Conservation (phyloP, 2,888 invertebrate genomes). For the Ephialtes manifestator region DNA sequence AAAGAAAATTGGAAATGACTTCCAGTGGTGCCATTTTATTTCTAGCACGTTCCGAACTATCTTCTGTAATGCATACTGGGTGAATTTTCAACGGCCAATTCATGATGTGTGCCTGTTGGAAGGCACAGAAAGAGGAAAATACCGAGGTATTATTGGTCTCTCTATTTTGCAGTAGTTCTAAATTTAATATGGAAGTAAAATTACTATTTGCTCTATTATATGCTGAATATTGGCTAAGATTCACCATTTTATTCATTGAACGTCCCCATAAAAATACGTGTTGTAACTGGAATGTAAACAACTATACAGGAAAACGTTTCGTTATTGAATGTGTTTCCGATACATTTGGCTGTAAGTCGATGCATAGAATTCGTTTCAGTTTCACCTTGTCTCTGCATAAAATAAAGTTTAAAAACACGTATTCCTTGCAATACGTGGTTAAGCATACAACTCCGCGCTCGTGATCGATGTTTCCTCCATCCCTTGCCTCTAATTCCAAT, state of each 20-base stretch:
- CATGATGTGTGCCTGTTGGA: neutral
- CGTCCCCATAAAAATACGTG: neutral
- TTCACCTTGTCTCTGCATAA: neutral
- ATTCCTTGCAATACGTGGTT: neutral
- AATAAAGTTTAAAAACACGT: neutral
- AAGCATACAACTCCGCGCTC: neutral
- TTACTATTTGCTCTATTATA: too few relatives aligned
- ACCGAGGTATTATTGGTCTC: neutral
- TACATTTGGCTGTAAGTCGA: neutral
- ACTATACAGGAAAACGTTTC: constrained; percentile 8
- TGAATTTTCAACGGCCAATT: neutral
- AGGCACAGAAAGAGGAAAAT: neutral
- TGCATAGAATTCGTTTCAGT: neutral
- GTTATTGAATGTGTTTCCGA: neutral
- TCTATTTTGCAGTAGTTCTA: neutral
- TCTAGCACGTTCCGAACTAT: neutral
- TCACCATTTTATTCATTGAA: too few relatives aligned
- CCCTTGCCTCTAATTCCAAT: neutral
- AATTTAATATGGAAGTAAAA: too few relatives aligned
- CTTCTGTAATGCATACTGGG: neutral
- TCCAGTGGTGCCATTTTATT: neutral
- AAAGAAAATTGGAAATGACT: neutral
- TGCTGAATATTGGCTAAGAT: too few relatives aligned
- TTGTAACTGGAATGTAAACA: neutral
- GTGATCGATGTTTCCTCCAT: neutral